These are phyloP conservation scores for Agrypnus murinus DNA, from an alignment of 2,888 invertebrate genomes.

Conservation along the genomic window DNA sequence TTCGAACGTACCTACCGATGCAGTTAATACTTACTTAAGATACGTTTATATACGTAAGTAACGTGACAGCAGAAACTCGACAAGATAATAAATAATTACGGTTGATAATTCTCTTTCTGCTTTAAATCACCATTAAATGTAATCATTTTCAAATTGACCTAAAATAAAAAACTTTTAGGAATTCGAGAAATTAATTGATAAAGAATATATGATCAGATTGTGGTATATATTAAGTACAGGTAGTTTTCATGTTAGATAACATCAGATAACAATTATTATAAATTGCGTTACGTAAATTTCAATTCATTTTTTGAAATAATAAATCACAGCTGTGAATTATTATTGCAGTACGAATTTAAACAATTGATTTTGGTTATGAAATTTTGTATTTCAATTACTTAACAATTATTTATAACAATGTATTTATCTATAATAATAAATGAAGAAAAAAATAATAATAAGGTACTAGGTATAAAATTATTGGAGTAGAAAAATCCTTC, in stretches of 20 bases:
- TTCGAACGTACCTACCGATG: conserved; percentile 1
- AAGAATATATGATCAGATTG: background rate
- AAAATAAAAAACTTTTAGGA: conserved; percentile 12
- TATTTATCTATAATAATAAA: too few species aligned
- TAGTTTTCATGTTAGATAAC: background rate
- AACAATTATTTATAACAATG: too few species aligned
- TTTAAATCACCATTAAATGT: conserved; percentile 11
- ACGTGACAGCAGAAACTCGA: conserved; percentile 6
- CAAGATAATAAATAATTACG: conserved; percentile 15
- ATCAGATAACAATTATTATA: conserved; percentile 12
- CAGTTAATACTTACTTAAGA: too few species aligned
- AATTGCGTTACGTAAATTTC: background rate
- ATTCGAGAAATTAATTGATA: conserved; percentile 8
- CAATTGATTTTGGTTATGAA: conserved; percentile 18
- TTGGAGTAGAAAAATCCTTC: too few species aligned
- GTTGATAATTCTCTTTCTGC: conserved; percentile 9
- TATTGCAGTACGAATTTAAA: conserved; percentile 3
- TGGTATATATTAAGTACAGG: background rate
- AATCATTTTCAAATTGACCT: conserved; percentile 2
- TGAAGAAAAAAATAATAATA: too few species aligned
- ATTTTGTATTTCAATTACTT: background rate
- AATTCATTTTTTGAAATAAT: conserved; percentile 7
- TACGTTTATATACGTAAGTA: background rate
- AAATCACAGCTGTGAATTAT: conserved; percentile 17
- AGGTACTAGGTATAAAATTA: too few species aligned